Percentiles rank a stretch among this genome's conserved stretches.
phyloP scores from a whole-genome alignment of 2,888 invertebrate species.

The Stramonita haemastoma region DNA sequence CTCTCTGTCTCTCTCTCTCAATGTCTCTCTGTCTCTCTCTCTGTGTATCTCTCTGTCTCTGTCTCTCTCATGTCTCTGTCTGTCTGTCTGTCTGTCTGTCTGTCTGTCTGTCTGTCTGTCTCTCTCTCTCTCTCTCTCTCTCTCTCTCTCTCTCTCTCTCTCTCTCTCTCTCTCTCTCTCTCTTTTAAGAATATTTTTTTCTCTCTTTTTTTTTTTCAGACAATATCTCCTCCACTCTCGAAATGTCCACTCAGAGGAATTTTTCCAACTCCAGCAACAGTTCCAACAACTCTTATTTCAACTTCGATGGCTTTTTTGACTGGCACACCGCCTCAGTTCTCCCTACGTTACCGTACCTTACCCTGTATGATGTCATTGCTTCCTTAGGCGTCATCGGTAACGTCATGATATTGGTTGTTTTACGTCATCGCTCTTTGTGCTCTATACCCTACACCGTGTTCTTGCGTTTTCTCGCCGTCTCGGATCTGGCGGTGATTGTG shows the following conservation, averaged over 20 bases:
- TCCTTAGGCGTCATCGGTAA: not conserved
- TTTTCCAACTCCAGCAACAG: not conserved
- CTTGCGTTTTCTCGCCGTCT: constrained; percentile 5
- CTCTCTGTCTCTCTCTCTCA: not conserved
- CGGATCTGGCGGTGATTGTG: not conserved
- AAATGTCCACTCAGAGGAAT: not conserved
- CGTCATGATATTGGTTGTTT: constrained; percentile 19
- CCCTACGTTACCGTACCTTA: not conserved
- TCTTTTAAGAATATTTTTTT: no score
- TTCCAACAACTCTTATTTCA: not conserved
- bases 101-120: not conserved
- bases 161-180: not conserved
- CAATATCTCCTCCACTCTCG: not conserved
- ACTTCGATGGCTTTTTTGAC: not conserved
- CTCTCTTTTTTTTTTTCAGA: no score
- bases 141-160: not conserved
- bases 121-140: not conserved
- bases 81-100: no score
- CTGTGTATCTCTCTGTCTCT: no score
- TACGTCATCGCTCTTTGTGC: not conserved
- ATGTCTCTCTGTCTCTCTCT: no score
- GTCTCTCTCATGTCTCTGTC: no score
- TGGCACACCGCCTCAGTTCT: not conserved
- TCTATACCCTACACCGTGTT: not conserved
- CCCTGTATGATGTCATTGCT: not conserved